Percentiles rank a stretch among this genome's conserved stretches.
phyloP scores from a whole-genome alignment of 2,797 vertebrate species.

The Coranthus polyacanthus region DNA sequence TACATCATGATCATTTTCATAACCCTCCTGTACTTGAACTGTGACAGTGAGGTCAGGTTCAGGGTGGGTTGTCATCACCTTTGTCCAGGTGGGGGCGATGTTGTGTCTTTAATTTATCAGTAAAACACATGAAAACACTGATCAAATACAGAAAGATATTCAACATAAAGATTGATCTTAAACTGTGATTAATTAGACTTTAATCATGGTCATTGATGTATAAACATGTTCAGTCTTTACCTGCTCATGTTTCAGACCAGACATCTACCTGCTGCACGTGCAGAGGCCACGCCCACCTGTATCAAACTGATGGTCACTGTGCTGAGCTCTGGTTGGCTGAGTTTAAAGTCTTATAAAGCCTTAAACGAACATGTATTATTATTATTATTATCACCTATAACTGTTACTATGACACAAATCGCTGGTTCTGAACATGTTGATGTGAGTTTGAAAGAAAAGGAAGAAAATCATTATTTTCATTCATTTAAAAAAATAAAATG shows the following conservation, averaged over 20 bases:
- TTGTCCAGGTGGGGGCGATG: constrained; percentile 68
- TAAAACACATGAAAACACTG: constrained; percentile 1
- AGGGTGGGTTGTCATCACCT: constrained; percentile 13
- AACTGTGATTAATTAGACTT: neutral
- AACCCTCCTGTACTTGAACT: too few relatives aligned
- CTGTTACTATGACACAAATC: neutral
- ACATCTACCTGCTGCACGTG: constrained; percentile 35
- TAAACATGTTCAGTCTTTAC: neutral
- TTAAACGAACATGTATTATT: too few relatives aligned
- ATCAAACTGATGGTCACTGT: fast-evolving
- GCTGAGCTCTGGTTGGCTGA: constrained; percentile 43
- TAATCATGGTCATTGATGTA: too few relatives aligned
- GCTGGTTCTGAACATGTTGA: neutral
- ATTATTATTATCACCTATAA: too few relatives aligned
- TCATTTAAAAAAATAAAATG: too few relatives aligned
- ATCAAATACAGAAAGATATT: neutral
- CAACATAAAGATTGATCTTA: neutral
- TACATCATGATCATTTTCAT: neutral
- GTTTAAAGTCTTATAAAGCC: neutral
- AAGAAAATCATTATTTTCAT: too few relatives aligned
- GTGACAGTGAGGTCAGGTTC: constrained; percentile 9
- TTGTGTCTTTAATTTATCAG: constrained; percentile 22
- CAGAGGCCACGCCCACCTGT: constrained; percentile 71
- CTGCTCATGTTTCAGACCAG: neutral
- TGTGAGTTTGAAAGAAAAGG: too few relatives aligned